Evolutionary conservation across 2,888 invertebrate species (phyloP).

Genomic region (Sturmia bella): DNA sequence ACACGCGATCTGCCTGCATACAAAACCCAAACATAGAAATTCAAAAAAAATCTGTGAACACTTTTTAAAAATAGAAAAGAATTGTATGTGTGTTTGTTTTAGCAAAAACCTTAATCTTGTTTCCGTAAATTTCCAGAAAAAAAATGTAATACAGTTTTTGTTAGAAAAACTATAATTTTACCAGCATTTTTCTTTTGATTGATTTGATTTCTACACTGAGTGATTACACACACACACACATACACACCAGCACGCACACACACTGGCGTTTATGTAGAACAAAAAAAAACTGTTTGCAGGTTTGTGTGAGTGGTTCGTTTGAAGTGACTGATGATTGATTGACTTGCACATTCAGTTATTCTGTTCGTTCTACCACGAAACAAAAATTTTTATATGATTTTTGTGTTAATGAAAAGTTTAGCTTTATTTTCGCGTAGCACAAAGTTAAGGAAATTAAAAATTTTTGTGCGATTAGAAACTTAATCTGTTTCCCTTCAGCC

Average conservation of each 20-base stretch:
- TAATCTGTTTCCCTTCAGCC: too few relatives aligned
- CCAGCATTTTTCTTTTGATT: conserved; percentile 62
- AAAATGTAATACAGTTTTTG: conserved; percentile 11
- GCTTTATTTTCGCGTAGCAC: not conserved
- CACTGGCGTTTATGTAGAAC: not conserved
- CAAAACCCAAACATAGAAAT: conserved; percentile 12
- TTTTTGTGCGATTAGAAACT: not conserved
- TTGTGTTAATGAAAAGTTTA: not conserved
- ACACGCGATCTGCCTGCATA: conserved; percentile 60
- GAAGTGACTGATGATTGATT: conserved; percentile 65
- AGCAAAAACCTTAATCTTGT: conserved; percentile 43
- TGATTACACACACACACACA: conserved; percentile 50
- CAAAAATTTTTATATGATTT: conserved; percentile 29
- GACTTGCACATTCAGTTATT: conserved; percentile 41
- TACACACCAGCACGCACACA: conserved; percentile 4
- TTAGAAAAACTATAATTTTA: conserved; percentile 28
- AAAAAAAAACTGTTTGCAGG: not conserved
- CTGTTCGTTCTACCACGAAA: conserved; percentile 38
- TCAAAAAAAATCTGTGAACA: not conserved
- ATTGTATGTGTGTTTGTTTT: conserved; percentile 7
- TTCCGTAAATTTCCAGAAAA: conserved; percentile 47
- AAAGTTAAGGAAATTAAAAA: not conserved
- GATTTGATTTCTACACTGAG: conserved; percentile 70
- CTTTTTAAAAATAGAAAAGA: too few relatives aligned
- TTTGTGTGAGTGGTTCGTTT: conserved; percentile 19